Evolutionary conservation across 1,140 invertebrate genomes (phyloP), one percentile per base, ranked within the genome.

Genomic region (Drosophila chauvacae): DNA sequence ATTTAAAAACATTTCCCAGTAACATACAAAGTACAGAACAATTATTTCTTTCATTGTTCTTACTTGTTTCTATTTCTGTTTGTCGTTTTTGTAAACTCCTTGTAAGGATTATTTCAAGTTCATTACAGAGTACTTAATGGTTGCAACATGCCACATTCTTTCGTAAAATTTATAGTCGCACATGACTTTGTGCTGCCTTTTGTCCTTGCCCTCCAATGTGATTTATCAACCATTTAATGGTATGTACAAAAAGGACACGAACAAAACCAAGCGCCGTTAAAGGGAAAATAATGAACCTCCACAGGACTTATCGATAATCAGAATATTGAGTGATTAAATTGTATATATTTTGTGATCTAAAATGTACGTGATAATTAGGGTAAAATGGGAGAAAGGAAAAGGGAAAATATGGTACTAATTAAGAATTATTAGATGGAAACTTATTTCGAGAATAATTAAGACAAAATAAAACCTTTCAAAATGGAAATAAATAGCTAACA

Each of bases 201-300:
- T 70, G 66, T 70, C 62, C 66, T 70, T 55, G 62, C 14, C 47
- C 39, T 16, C 50, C 50, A 56, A 28, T 28, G 58, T 68, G 65
- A 70, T 70, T 70, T 66, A 66, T 70, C 66, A 66, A 66, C 62
- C 62, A 45, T 70, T 70, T 23, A 70, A 66, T 68, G 64, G 64
- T 68, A 50, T 70, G 62, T 66, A 64, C 55, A 55, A 64, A 30
- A 42, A 35, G 39, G 20, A 62, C 18, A 7, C 9, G 62, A 45
- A 66, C 66, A 30, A 66, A 18, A 11, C 30, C 39, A 3, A 26
- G 14, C 14, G 20, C 62, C 37, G 64, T 70, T 55, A 68, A 68
- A 35, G 42, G 2, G 23, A 16, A 55, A 66, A 66, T 55, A 55
- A 70, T 66, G 30, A 70, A 66, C 39, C 23, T 13, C 2, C 16